Evolutionary conservation across 2,797 vertebrate genomes (phyloP).

Genomic region (Enteromius trimaculatus): DNA sequence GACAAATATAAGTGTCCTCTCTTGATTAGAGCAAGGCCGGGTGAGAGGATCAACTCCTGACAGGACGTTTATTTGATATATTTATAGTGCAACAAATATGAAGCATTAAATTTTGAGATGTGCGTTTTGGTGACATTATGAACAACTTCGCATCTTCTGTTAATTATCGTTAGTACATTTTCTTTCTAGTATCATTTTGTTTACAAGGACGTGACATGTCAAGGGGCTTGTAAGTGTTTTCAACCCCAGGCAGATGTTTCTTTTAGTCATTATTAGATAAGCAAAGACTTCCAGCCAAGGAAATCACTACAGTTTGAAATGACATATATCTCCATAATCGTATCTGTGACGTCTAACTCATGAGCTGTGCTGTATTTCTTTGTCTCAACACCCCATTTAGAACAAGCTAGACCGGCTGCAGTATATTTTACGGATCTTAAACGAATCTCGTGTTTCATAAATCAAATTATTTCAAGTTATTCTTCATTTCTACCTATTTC

Average conservation of each 20-base stretch:
- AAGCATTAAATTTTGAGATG: neutral
- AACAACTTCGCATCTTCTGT: neutral
- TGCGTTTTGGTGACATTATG: neutral
- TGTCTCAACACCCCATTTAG: slow-evolving; percentile 28
- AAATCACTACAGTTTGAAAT: slow-evolving; percentile 35
- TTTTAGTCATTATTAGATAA: slow-evolving; percentile 42
- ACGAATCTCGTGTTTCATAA: slow-evolving; percentile 7
- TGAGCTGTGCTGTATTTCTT: slow-evolving; percentile 24
- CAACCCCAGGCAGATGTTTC: slow-evolving; percentile 23
- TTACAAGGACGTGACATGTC: slow-evolving; percentile 25
- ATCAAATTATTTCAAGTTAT: slow-evolving; percentile 34
- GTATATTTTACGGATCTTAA: slow-evolving; percentile 26
- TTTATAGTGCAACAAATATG: slow-evolving; percentile 6
- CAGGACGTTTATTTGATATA: neutral
- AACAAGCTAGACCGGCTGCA: neutral
- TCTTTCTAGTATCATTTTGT: slow-evolving; percentile 21
- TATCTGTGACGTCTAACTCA: slow-evolving; percentile 17
- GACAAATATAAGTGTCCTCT: slow-evolving; percentile 44
- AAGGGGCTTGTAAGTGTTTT: slow-evolving; percentile 37
- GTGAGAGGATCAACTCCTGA: slow-evolving; percentile 17
- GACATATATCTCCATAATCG: slow-evolving; percentile 21
- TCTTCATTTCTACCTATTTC: slow-evolving; percentile 31
- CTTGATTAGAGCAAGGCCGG: slow-evolving; percentile 39
- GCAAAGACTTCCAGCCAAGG: slow-evolving; percentile 34
- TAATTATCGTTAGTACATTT: slow-evolving; percentile 15